Conservation (phyloP, 2,113 vertebrate genomes). For the Mohoua ochrocephala region DNA sequence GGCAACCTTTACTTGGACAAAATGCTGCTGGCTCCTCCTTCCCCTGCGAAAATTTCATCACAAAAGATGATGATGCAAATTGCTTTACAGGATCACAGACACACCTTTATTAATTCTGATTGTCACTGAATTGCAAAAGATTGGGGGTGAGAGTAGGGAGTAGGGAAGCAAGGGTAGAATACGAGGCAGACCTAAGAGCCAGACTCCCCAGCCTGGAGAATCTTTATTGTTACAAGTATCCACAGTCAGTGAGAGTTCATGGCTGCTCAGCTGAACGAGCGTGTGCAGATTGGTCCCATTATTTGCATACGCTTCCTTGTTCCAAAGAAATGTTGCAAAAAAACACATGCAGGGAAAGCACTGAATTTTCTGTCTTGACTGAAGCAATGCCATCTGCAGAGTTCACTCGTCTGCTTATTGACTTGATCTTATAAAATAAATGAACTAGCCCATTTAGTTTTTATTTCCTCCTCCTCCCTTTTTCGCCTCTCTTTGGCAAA, state of each 20-base stretch:
- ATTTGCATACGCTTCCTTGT: background rate
- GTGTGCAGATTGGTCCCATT: background rate
- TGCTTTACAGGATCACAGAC: constrained; percentile 13
- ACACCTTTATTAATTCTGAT: constrained; percentile 50
- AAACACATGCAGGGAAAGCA: background rate
- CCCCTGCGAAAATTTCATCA: constrained; percentile 40
- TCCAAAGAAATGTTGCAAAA: background rate
- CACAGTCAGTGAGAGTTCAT: background rate
- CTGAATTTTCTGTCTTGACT: background rate
- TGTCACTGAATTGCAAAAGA: constrained; percentile 49
- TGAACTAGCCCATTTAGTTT: background rate
- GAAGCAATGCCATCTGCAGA: background rate
- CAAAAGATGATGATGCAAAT: constrained; percentile 40
- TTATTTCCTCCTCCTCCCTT: constrained; percentile 10
- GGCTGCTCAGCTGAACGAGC: background rate
- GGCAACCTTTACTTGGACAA: constrained; percentile 2
- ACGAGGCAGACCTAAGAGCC: background rate
- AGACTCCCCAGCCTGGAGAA: background rate
- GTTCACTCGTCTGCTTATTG: background rate
- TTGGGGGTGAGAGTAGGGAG: background rate
- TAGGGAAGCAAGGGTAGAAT: background rate
- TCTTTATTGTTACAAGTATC: background rate
- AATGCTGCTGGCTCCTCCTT: constrained; percentile 11
- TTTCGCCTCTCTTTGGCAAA: background rate
- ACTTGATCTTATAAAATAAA: background rate